phyloP scores from a whole-genome alignment of 2,113 vertebrate species.

The Capreolus pygargus region DNA sequence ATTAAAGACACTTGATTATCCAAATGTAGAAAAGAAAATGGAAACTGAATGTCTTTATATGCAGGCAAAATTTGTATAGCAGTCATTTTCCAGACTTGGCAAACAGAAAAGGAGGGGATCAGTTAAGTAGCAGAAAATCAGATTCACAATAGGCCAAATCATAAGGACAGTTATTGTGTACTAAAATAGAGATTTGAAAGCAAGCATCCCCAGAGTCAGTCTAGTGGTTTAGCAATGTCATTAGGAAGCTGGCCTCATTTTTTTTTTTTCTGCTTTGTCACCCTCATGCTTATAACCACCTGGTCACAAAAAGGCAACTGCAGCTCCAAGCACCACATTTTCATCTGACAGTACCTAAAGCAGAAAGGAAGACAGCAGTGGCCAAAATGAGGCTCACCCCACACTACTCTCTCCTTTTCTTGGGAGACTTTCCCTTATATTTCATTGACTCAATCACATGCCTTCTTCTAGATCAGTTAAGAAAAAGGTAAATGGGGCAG shows the following conservation, averaged over 20 bases:
- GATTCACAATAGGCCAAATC: not conserved
- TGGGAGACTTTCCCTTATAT: not conserved
- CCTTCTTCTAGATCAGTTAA: not conserved
- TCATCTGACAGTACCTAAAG: not conserved
- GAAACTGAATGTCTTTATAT: slow-evolving; percentile 39
- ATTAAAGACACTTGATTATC: slow-evolving; percentile 47
- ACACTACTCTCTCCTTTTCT: not conserved
- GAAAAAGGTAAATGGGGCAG: not conserved
- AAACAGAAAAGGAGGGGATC: not conserved
- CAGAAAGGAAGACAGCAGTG: not conserved
- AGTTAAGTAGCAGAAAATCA: not conserved
- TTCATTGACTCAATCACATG: not conserved
- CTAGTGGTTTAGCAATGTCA: not conserved
- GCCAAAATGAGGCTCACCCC: not conserved
- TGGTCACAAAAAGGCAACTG: slow-evolving; percentile 18
- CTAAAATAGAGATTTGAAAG: not conserved
- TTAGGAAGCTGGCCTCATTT: not conserved
- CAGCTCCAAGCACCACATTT: not conserved
- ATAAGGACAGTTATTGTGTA: not conserved
- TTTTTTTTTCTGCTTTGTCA: not conserved
- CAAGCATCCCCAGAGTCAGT: not conserved
- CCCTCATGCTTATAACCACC: not conserved
- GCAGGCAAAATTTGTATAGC: slow-evolving; percentile 22
- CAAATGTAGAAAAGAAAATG: slow-evolving; percentile 39
- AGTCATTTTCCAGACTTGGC: slow-evolving; percentile 24